Evolutionary conservation across 2,888 invertebrate species (phyloP), one percentile per base, ranked within the genome.

Genomic region (Nasonovia ribisnigri): DNA sequence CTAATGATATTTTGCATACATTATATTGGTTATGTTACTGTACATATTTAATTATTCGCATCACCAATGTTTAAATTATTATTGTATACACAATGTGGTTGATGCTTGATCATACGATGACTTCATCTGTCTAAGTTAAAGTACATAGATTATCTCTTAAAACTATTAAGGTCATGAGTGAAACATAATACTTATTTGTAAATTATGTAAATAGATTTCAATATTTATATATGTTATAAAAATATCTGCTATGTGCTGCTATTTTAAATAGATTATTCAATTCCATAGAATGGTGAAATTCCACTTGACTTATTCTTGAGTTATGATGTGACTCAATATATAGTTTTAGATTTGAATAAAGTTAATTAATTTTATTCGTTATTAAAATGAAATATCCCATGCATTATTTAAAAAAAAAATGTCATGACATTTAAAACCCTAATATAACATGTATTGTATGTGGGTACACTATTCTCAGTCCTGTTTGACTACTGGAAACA

Each of bases 41-140:
- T 43, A 84, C n/a, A 43, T 16, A 42, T 91, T 84, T 91, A 91
- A 84, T 91, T 91, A 91, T 51, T 84, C 42, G 8, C 29, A 88
- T 13, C 51, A 24, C 20, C 0, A 36, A n/a, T 88, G 24, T 86
- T 24, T 16, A 46, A 46, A 13, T 29, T 46, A 86, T 86, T 86
- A 16, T 86, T 86, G 26, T 20, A 54, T 0, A 20, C 46, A 46
- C 16, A 86, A 13, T 46, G 46, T 86, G 86, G 16, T 46, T 46
- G 46, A 46, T 43, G 43, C n/a, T n/a, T n/a, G n/a, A n/a, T n/a
- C n/a, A 16, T 13, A 77, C 54, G 13, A 43, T 29, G n/a, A 43
- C n/a, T 86, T 46, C 5, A 13, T 29, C 16, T 46, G 24, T 77
- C 36, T 20, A 36, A 77, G 77, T 77, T 36, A 20, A 36, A 77